These are phyloP conservation scores for Meloidogyne hapla DNA, from an alignment of 1,140 invertebrate species.

Conservation along the genomic window DNA sequence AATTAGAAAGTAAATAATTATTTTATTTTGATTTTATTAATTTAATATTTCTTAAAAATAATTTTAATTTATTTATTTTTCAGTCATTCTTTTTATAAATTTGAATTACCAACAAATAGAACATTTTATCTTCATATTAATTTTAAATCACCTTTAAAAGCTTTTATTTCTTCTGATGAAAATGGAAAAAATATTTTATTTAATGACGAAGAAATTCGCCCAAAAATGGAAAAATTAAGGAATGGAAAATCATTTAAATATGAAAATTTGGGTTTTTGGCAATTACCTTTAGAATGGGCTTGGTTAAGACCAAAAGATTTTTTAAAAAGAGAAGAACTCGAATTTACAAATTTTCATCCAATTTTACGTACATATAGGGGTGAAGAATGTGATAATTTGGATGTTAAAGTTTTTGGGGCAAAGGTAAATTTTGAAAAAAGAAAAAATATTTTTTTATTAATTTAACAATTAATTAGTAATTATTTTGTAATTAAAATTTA, in stretches of 20 bases:
- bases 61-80: background rate
- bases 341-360: background rate
- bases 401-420: background rate
- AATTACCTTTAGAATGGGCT: conserved; percentile 5
- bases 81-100: background rate
- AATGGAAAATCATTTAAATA: background rate
- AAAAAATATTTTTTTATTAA: too few species aligned
- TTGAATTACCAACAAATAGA: conserved; percentile 6
- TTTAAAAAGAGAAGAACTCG: background rate
- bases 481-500: too few species aligned
- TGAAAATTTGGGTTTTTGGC: background rate
- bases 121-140: conserved; percentile 4
- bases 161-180: background rate
- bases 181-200: conserved; percentile 1
- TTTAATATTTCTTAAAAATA: too few species aligned
- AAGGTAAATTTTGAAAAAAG: background rate
- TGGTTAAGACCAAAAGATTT: conserved; percentile 5
- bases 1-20: too few species aligned
- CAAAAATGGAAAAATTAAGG: background rate
- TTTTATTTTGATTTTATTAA: too few species aligned
- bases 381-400: background rate
- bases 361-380: background rate
- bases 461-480: too few species aligned
- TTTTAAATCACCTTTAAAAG: conserved; percentile 1
- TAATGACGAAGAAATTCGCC: conserved; percentile 1